Base-by-base conservation (phyloP, 2,797 vertebrate genomes). In the Lycodopsis pacificus region DNA sequence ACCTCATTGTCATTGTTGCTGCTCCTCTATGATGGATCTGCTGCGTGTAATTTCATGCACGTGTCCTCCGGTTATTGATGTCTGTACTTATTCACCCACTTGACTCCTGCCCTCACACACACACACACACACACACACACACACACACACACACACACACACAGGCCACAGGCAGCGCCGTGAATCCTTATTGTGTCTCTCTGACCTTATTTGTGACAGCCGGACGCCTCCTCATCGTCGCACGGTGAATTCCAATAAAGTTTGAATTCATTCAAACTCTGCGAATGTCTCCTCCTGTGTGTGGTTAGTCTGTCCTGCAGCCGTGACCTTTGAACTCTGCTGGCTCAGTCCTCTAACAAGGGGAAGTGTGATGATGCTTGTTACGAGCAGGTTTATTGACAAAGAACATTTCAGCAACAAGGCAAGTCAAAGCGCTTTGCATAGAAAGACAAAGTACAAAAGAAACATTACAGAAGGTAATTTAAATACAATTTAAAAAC, bases 31-130 rank as follows among this genome's bases (percentile, higher is more conserved):
- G 88, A 92, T 91, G 84, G 83, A 90, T 91, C 84, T 83, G 76
- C 77, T 79, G 68, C 8, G 14, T 82, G 73, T 86, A 82, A 88
- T 85, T 89, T 91, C 82, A 90, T 86, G 88, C 87, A 82, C 48
- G 64, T 75, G 83, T 90, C 88, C 58, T 61, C 72, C 13, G 20
- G 76, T 88, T 88, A 91, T 91, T 90, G 87, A 89, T 88, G 86
- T 83, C 59, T 85, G 75, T 81, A 83, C 88, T 90, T 85, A 87
- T 83, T 80, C 88, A 86, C 66, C 81, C 82, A 86, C 89, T 89
- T 91, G 89, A 90, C 88, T 88, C 40, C 58, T 88, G 81, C 63
- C 80, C 77, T 64, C 19, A 8, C 48, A 59, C 34, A 48, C 59
- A 75, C 76, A 66, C 44, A 73, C 74, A 67, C 66, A 63, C 74